Evolutionary conservation across 2,113 vertebrate genomes (phyloP).

Genomic region (Stigmatopora argus): DNA sequence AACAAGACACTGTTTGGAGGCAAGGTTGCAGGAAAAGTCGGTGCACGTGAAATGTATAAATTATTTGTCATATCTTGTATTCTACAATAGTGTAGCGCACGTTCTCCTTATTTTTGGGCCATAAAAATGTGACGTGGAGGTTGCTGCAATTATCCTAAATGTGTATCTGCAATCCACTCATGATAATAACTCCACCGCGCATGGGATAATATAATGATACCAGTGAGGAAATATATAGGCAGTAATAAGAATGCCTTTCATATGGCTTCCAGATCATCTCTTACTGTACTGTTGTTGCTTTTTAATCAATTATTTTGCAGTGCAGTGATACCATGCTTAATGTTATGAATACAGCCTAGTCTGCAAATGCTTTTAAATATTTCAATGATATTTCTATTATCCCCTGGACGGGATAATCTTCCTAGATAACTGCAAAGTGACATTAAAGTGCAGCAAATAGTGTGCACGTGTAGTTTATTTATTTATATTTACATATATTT

Average conservation of each 20-base stretch:
- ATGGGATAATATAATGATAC: conserved; percentile 49
- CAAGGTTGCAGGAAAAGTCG: conserved; percentile 23
- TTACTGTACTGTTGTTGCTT: conserved; percentile 10
- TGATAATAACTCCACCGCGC: conserved; percentile 53
- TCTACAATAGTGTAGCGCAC: too few species aligned
- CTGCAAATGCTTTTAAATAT: conserved; percentile 33
- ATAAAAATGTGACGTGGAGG: conserved; percentile 48
- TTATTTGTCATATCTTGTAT: too few species aligned
- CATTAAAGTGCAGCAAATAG: conserved; percentile 1
- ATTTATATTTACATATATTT: too few species aligned
- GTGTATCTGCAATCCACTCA: conserved; percentile 62
- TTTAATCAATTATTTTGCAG: conserved; percentile 60
- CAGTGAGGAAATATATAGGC: conserved; percentile 59
- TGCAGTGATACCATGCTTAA: conserved; percentile 59
- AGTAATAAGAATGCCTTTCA: conserved; percentile 57
- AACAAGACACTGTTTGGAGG: conserved; percentile 48
- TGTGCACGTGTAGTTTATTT: not conserved
- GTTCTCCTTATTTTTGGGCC: not conserved
- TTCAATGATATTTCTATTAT: conserved; percentile 32
- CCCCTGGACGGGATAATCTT: conserved; percentile 25
- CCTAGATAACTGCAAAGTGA: conserved; percentile 2
- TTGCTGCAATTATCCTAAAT: conserved; percentile 62
- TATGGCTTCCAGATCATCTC: conserved; percentile 54
- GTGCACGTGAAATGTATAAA: too few species aligned
- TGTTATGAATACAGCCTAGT: conserved; percentile 53